These are phyloP conservation scores for Fistularia tabacaria DNA, from an alignment of 2,797 vertebrate species.

Conservation along the genomic window DNA sequence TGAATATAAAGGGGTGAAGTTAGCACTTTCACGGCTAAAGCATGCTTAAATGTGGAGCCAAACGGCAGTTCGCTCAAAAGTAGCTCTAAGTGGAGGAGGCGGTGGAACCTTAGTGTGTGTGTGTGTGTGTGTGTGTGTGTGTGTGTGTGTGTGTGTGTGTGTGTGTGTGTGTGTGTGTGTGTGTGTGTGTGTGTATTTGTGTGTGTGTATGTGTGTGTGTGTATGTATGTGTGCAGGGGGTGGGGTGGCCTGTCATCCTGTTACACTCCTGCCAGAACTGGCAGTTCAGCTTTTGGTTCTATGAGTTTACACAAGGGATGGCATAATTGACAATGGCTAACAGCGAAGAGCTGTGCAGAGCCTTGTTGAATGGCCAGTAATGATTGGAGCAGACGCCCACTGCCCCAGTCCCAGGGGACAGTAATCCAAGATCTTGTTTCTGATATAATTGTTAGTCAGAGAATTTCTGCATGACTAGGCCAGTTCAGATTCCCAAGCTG, in stretches of 20 bases:
- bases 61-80: conserved; percentile 66
- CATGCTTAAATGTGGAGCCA: conserved; percentile 47
- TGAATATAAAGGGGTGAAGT: conserved; percentile 63
- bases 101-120: conserved; percentile 60
- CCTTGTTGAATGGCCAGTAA: conserved; percentile 84
- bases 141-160: too few species aligned
- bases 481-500: conserved; percentile 83
- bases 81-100: conserved; percentile 66
- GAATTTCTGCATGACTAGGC: conserved; percentile 83
- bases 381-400: conserved; percentile 84
- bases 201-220: too few species aligned
- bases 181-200: too few species aligned
- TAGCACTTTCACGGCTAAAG: conserved; percentile 51
- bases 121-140: too few species aligned
- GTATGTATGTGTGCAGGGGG: conserved; percentile 8
- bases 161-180: too few species aligned
- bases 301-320: conserved; percentile 82
- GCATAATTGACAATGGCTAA: conserved; percentile 86
- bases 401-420: conserved; percentile 76
- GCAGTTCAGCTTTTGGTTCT: conserved; percentile 81
- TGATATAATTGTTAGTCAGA: conserved; percentile 90
- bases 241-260: conserved; percentile 69
- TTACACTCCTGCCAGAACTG: conserved; percentile 79
- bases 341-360: conserved; percentile 79
- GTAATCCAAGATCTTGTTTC: conserved; percentile 86